phyloP scores from a whole-genome alignment of 1,140 invertebrate genomes.

The Apocrypta bakeri region DNA sequence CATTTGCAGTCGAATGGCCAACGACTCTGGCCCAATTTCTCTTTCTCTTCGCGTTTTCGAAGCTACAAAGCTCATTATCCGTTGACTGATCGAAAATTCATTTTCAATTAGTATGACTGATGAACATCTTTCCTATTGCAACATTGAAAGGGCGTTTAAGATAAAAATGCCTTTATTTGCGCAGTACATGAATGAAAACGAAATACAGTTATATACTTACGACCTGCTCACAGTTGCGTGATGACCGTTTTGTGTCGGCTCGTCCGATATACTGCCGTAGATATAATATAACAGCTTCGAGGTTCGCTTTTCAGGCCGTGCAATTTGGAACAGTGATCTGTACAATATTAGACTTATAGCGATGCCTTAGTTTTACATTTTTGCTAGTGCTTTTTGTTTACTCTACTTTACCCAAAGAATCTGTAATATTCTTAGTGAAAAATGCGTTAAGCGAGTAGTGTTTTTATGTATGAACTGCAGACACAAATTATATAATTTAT shows the following conservation, averaged over 20 bases:
- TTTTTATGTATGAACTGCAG: no score
- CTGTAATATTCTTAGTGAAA: not conserved
- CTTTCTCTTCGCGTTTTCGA: not conserved
- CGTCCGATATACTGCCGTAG: slow-evolving; percentile 11
- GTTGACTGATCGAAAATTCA: not conserved
- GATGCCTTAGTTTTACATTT: not conserved
- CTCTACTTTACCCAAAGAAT: not conserved
- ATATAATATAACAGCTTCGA: slow-evolving; percentile 37
- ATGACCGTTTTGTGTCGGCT: slow-evolving; percentile 12
- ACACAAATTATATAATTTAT: not conserved
- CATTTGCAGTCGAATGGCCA: slow-evolving; percentile 10
- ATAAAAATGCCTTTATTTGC: no score
- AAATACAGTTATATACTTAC: not conserved
- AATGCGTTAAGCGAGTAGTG: no score
- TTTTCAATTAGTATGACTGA: not conserved
- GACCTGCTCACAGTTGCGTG: slow-evolving; percentile 1
- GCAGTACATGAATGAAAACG: slow-evolving; percentile 18
- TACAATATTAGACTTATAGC: not conserved
- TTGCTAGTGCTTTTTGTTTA: not conserved
- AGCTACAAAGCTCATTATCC: not conserved
- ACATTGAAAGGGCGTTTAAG: not conserved
- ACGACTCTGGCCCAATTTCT: slow-evolving; percentile 6
- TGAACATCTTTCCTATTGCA: not conserved
- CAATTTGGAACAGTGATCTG: not conserved
- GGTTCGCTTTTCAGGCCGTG: slow-evolving; percentile 12